Conservation (phyloP, 2,113 vertebrate species). For the Solea senegalensis region DNA sequence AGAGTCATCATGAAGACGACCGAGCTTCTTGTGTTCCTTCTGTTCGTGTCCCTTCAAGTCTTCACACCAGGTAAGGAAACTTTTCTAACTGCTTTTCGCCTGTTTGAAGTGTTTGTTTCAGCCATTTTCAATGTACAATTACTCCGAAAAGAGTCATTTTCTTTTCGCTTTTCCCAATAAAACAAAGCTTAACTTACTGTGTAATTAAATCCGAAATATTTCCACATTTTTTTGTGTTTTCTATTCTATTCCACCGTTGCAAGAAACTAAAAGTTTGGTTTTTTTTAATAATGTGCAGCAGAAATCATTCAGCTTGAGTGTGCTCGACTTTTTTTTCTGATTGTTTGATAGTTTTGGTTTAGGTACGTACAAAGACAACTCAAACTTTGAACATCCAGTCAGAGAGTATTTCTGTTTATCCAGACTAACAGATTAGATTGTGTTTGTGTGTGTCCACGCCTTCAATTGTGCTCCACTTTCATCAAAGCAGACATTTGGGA, state of each 20-base stretch:
- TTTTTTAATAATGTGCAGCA: not conserved
- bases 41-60: constrained; percentile 34
- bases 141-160: no score
- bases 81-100: not conserved
- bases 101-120: not conserved
- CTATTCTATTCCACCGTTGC: no score
- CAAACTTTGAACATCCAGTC: constrained; percentile 45
- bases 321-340: not conserved
- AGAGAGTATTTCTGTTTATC: constrained; percentile 32
- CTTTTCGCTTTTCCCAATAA: no score
- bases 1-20: constrained; percentile 60
- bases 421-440: constrained; percentile 28
- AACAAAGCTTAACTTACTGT: no score
- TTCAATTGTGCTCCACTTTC: not conserved
- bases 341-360: constrained; percentile 8
- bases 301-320: not conserved
- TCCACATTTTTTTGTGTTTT: no score
- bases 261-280: no score
- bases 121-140: no score
- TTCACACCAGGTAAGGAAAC: constrained; percentile 51
- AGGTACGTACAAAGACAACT: constrained; percentile 36
- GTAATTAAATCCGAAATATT: no score
- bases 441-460: not conserved
- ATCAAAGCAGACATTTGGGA: not conserved
- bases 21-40: constrained; percentile 39